Percentiles rank a stretch among this genome's conserved stretches.
Evolutionary conservation across 2,888 invertebrate species (phyloP).

Genomic region (Orthonychiurus folsomi): DNA sequence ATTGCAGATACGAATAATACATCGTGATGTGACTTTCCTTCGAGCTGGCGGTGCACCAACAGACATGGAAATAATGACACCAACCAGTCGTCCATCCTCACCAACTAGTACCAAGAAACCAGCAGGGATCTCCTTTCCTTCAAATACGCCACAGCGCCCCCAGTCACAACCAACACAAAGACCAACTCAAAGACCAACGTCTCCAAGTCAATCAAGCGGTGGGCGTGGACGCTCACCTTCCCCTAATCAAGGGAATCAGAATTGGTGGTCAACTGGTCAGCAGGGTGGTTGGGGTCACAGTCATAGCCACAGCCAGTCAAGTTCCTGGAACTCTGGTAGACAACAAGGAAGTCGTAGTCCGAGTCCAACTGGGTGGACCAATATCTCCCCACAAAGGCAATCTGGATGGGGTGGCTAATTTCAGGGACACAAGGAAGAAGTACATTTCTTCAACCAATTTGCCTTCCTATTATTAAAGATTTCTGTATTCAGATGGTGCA

Average conservation of each 20-base stretch:
- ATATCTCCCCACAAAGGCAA: no score
- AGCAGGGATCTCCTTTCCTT: neutral
- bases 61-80: constrained; percentile 2
- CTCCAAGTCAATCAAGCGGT: neutral
- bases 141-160: neutral
- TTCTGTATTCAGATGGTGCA: no score
- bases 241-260: neutral
- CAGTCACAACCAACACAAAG: neutral
- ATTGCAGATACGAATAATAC: constrained; percentile 6
- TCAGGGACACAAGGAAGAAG: no score
- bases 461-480: no score
- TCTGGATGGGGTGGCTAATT: no score
- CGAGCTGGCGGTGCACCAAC: constrained; percentile 10
- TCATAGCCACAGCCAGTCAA: no score
- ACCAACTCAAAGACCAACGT: neutral
- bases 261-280: neutral
- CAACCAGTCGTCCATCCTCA: constrained; percentile 2
- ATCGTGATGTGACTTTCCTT: constrained; percentile 7
- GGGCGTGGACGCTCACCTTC: neutral
- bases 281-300: neutral
- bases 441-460: no score
- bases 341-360: neutral
- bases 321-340: no score
- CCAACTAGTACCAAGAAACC: neutral
- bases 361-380: neutral